phyloP scores from a whole-genome alignment of 35 echinoderm and acorn worm genomes.

The Acanthaster planci region DNA sequence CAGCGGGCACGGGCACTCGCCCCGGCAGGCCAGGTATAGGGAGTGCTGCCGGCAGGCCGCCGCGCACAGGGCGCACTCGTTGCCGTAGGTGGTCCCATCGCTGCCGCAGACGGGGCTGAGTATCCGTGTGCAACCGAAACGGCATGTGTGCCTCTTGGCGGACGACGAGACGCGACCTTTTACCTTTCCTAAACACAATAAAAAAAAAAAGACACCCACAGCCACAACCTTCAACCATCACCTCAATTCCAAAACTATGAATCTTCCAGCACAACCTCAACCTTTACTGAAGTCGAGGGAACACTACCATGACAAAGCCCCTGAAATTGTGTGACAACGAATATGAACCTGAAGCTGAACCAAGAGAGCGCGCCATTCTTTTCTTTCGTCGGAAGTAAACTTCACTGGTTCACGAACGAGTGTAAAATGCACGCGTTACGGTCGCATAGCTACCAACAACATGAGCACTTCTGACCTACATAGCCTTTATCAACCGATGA shows the following conservation, averaged over 20 bases:
- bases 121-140: constrained; percentile 55
- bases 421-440: no score
- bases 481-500: no score
- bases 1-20: background rate
- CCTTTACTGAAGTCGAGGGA: background rate
- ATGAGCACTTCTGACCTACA: no score
- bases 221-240: no score
- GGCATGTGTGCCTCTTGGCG: background rate
- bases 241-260: background rate
- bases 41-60: constrained; percentile 56
- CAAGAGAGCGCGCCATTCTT: no score
- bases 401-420: no score
- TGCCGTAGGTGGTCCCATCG: constrained; percentile 80
- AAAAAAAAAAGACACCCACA: background rate
- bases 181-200: background rate
- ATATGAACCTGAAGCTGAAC: background rate
- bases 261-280: background rate
- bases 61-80: constrained; percentile 68
- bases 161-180: background rate
- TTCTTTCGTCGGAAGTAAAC: no score
- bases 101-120: constrained; percentile 67
- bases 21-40: constrained; percentile 10
- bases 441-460: no score
- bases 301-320: background rate
- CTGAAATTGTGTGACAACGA: background rate